Evolutionary conservation across 2,888 invertebrate species (phyloP), one percentile per base, ranked within the genome.

Genomic region (Muschampia plurimacula): DNA sequence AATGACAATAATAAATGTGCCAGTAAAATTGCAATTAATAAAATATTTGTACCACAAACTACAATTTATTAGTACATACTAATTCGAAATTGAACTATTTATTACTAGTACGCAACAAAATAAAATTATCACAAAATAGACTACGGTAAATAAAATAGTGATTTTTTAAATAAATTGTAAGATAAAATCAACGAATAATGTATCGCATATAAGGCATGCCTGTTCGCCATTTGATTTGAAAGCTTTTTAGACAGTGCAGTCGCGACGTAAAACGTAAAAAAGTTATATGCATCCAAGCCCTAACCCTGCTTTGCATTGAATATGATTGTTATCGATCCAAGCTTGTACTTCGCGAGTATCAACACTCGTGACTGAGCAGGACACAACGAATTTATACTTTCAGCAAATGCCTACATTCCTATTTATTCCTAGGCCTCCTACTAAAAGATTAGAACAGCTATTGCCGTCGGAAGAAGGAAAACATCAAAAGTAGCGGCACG

Each of bases 261-360:
- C 44, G 64, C 69, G 52, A 44, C 55, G 62, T 66, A 59, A 64
- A 74, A 72, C 28, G 69, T 69, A 64, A 69, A 69, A 62, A 66
- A 69, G 63, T 60, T 44, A 65, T 65, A 52, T 66, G 66, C 71
- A 71, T 46, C 71, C 66, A 22, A 63, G 74, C 71, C 52, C 55
- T 67, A 69, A 72, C 69, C 73, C 81, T 81, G 74, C 78, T 84
- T 86, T 84, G 84, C 84, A 84, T 85, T 83, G 81, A 82, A 83
- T 82, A 79, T 78, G 86, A 85, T 86, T 78, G 80, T 82, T 80
- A 86, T 86, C 86, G 74, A 70, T 67, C 70, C 73, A 69, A 60
- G 73, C 76, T 76, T 76, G 79, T 77, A 74, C 73, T 66, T 28
- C 67, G 72, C 72, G 32, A 70, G 75, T 77, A 78, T 77, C 75